Evolutionary conservation across 1,140 invertebrate species (phyloP), one percentile per base, ranked within the genome.

Genomic region (Solenopsis fugax): DNA sequence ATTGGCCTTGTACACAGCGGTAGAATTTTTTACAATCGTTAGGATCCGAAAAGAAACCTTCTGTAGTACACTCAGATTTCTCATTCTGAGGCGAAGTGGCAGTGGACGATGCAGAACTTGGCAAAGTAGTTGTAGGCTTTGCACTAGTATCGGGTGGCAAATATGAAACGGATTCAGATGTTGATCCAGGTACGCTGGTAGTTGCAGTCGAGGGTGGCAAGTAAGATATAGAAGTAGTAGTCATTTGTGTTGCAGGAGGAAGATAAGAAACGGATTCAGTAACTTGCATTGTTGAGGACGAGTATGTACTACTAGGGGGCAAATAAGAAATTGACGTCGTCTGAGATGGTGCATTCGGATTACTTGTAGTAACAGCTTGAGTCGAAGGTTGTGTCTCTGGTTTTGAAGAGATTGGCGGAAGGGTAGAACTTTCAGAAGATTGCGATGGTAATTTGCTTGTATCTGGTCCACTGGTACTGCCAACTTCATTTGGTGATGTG

Each of bases 21-120:
- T 96, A 96, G 93, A 96, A 97, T 24, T 96, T 94, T 24, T 93
- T 94, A 90, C 96, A 97, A 90, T 97, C 95, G 16, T 93, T 90
- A 67, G 96, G 96, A 93, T 97, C 96, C 3, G 96, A 95, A 92
- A 96, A 96, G 88, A 97, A 98, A 9, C 97, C 97, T 93, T 97
- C 96, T n/a, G 93, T 85, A 12, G 86, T 89, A 91, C 97, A 97
- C 18, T 91, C 56, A 0, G 86, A 89, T 34, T 93, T 37, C 62
- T 52, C 82, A 50, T 13, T 13, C 41, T 75, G 64, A 71, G 82
- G 12, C 6, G 69, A 75, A 82, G 52, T 71, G 6, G 7, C 12
- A 24, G 37, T 37, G 2, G 45, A 60, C 2, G 81, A 41, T 24
- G n/a, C 18, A 29, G 67, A 54, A 37, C 18, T 67, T 1, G 56